Evolutionary conservation across 2,113 vertebrate genomes (phyloP).

Genomic region (Sinocyclocheilus grahami): DNA sequence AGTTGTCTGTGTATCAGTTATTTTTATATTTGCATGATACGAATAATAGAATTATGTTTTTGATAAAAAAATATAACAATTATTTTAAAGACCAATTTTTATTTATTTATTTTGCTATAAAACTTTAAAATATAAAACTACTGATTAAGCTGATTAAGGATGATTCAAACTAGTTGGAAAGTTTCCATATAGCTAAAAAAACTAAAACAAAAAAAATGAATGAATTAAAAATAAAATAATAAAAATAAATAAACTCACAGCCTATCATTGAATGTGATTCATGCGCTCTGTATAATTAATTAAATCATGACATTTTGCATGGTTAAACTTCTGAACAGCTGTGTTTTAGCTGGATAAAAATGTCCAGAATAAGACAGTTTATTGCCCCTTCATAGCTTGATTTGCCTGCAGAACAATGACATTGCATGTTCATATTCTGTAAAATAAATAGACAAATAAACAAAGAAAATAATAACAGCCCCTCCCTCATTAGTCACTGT

Average conservation of each 20-base stretch:
- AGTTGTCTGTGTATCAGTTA: conserved; percentile 43
- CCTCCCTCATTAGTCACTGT: not conserved
- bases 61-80: not conserved
- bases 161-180: not conserved
- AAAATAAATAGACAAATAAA: not conserved
- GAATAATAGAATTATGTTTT: too few species aligned
- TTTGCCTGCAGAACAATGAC: not conserved
- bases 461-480: not conserved
- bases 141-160: not conserved
- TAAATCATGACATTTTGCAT: not conserved
- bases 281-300: not conserved
- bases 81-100: not conserved
- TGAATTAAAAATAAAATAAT: not conserved
- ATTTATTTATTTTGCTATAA: not conserved
- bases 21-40: not conserved
- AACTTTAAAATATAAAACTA: not conserved
- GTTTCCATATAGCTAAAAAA: not conserved
- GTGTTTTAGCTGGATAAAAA: not conserved
- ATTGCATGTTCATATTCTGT: not conserved
- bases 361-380: not conserved
- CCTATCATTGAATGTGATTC: not conserved
- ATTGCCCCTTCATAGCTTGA: not conserved
- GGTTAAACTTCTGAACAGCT: not conserved
- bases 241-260: not conserved
- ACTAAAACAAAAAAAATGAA: not conserved